A percentile compares a stretch with the other conserved stretches of the same genome.
phyloP scores from a whole-genome alignment of 2,113 vertebrate species.

The Podarcis raffonei region DNA sequence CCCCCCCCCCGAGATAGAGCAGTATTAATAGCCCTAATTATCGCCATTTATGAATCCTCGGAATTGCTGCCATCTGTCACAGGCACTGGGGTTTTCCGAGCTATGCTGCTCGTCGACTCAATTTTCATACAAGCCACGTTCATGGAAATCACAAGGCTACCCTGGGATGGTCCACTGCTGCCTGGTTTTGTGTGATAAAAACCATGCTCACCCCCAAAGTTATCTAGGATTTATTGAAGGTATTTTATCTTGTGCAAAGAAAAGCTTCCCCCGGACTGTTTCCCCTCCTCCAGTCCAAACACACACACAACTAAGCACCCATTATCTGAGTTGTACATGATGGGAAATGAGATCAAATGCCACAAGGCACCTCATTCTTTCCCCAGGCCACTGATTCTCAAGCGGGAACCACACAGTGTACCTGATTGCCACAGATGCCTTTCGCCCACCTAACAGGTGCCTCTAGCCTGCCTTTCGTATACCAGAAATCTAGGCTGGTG shows the following conservation, averaged over 20 bases:
- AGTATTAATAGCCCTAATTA: conserved; percentile 22
- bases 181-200: conserved; percentile 2
- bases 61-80: conserved; percentile 18
- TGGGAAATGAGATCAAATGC: neutral
- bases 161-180: neutral
- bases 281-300: too few relatives aligned
- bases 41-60: neutral
- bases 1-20: neutral
- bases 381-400: neutral
- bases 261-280: neutral
- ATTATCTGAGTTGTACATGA: neutral
- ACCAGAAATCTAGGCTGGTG: too few relatives aligned
- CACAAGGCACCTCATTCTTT: neutral
- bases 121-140: conserved; percentile 1
- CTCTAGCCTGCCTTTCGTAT: too few relatives aligned
- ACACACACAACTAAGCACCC: neutral
- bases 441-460: neutral
- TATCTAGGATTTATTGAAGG: neutral
- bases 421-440: neutral
- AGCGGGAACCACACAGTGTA: neutral
- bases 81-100: neutral
- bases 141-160: neutral
- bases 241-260: neutral
- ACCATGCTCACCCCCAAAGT: neutral
- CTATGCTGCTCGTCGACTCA: neutral